A percentile compares a stretch with the other conserved stretches of the same genome.
Conservation (phyloP, 2,888 invertebrate species). For the Campopleginae sp. region DNA sequence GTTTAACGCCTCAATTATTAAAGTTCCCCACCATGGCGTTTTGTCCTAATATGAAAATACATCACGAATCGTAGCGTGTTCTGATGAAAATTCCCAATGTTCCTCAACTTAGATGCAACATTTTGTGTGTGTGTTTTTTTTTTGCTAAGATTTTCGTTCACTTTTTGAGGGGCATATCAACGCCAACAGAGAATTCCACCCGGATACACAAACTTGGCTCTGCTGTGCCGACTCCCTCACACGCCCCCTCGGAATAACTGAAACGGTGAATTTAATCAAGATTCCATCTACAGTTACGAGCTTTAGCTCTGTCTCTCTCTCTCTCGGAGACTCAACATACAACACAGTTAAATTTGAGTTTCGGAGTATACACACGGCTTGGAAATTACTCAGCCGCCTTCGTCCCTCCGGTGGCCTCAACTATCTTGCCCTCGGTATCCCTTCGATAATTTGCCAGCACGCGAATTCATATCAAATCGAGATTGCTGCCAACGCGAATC, state of each 20-base stretch:
- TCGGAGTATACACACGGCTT: conserved; percentile 59
- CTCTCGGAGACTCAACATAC: conserved; percentile 41
- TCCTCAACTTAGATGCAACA: not conserved
- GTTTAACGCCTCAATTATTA: not conserved
- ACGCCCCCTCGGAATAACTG: conserved; percentile 63
- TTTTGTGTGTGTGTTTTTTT: no score
- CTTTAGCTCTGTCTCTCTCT: conserved; percentile 27
- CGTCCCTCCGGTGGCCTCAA: conserved; percentile 38
- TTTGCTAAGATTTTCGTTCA: conserved; percentile 19
- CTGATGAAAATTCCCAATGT: not conserved
- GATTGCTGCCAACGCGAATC: conserved; percentile 44
- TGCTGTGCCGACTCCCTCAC: conserved; percentile 4
- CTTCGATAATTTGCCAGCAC: conserved; percentile 54
- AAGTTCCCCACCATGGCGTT: not conserved
- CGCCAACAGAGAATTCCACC: conserved; percentile 42
- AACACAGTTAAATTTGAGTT: conserved; percentile 68
- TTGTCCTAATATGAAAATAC: not conserved
- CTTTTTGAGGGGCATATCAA: conserved; percentile 50
- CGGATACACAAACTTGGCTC: conserved; percentile 59
- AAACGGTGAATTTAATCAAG: conserved; percentile 74
- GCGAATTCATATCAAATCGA: conserved; percentile 65
- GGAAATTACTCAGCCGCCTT: conserved; percentile 64
- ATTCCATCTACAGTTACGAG: conserved; percentile 72
- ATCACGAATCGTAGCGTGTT: not conserved
- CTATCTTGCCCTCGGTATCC: conserved; percentile 44